Evolutionary conservation across 2,888 invertebrate species (phyloP), one percentile per base, ranked within the genome.

Genomic region (Hofmannophila pseudospretella): DNA sequence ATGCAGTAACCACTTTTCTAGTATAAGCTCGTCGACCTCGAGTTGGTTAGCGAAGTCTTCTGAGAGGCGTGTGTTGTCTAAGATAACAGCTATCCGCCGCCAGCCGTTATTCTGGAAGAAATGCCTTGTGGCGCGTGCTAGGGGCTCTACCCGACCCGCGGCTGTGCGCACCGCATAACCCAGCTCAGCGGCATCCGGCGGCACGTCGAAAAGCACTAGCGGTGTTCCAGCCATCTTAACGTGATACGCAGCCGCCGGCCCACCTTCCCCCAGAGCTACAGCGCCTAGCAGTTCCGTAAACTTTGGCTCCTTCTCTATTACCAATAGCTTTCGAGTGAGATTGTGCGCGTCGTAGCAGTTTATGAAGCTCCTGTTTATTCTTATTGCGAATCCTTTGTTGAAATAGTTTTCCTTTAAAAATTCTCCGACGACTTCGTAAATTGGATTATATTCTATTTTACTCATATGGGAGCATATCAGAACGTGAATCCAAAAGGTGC

Each of bases 1-100:
- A 3, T 11, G 4, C 3, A 27, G 7, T 7, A 2, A 11, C n/a
- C 5, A n/a, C 11, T 3, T 7, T 11, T 11, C 7, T 7, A 12
- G 10, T 3, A 2, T n/a, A 12, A 27, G 27, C 2, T 2, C 11
- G n/a, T 2, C 5, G 11, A 4, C 27, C 2, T 10, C 10, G 10
- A 32, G 16, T 2, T 53, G 32, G 1, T 35, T 25, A 1, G 26
- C 13, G 12, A 60, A 46, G 8, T 16, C 38, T 3, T 39, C 16
- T 1, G 60, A 53, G 20, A 51, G 41, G 1, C 34, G 32, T 2
- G 55, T 43, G 3, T 34, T 25, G 13, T 95, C 94, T 0, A 94
- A 93, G 10, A 96, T 65, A 0, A 94, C 90, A 0, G 94, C 94
- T 0, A 95, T 88, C 27, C 93, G 88, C 25, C 76, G 88, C 94